Percentiles rank a stretch among this genome's conserved stretches.
Conservation (phyloP, 2,797 vertebrate genomes). For the Epinephelus malabaricus region DNA sequence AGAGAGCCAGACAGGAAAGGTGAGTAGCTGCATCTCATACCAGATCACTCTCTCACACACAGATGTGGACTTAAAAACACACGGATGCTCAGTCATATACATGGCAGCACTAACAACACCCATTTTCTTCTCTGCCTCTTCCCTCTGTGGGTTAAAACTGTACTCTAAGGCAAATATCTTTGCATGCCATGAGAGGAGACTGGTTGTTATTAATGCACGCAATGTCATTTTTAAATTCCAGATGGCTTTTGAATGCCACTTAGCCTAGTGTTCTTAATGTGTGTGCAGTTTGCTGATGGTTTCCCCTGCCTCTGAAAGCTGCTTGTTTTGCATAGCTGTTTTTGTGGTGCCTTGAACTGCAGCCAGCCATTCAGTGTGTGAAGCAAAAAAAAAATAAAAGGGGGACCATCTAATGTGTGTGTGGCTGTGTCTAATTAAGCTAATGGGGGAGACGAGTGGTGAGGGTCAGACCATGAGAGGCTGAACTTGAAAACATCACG, state of each 20-base stretch:
- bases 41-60: slow-evolving; percentile 24
- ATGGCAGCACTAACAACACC: slow-evolving; percentile 3
- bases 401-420: slow-evolving; percentile 75
- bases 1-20: slow-evolving; percentile 49
- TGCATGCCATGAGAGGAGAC: slow-evolving; percentile 19
- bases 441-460: slow-evolving; percentile 68
- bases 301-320: slow-evolving; percentile 54
- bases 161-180: slow-evolving; percentile 7
- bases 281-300: slow-evolving; percentile 57
- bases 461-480: slow-evolving; percentile 68
- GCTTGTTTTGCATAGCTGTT: slow-evolving; percentile 76
- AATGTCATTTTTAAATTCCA: slow-evolving; percentile 45
- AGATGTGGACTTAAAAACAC: slow-evolving; percentile 38
- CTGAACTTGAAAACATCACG: slow-evolving; percentile 65
- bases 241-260: slow-evolving; percentile 27
- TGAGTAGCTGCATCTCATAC: slow-evolving; percentile 64
- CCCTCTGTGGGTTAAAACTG: slow-evolving; percentile 7
- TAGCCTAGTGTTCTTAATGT: slow-evolving; percentile 35
- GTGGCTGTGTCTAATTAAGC: slow-evolving; percentile 83
- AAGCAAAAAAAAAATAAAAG: slow-evolving; percentile 57
- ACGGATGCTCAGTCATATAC: slow-evolving; percentile 28
- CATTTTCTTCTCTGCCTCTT: slow-evolving; percentile 5
- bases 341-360: slow-evolving; percentile 71
- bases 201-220: slow-evolving; percentile 14
- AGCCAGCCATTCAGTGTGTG: slow-evolving; percentile 77